phyloP scores from a whole-genome alignment of 2,113 vertebrate species.

The Callopanchax toddi region DNA sequence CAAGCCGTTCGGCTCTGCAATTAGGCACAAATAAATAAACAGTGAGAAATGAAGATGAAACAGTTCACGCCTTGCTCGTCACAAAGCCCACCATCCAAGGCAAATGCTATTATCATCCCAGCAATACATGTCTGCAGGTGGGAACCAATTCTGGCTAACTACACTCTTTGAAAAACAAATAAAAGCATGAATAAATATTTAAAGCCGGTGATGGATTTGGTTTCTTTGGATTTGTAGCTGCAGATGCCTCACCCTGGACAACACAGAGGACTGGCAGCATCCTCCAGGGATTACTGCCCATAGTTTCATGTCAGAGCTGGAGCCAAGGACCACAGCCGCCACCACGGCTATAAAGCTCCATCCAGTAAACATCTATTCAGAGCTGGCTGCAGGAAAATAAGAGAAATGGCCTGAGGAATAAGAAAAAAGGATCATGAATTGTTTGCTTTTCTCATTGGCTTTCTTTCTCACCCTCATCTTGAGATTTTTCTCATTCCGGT shows the following conservation, averaged over 20 bases:
- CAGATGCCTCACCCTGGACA: conserved; percentile 56
- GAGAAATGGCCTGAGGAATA: conserved; percentile 39
- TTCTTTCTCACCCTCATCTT: conserved; percentile 32
- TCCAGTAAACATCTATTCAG: conserved; percentile 51
- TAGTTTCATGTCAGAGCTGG: conserved; percentile 65
- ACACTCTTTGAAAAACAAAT: conserved; percentile 50
- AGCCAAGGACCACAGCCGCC: conserved; percentile 42
- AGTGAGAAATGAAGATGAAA: conserved; percentile 68
- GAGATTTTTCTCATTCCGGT: conserved; percentile 46
- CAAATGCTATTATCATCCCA: conserved; percentile 38
- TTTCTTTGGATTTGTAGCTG: conserved; percentile 43
- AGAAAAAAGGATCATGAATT: conserved; percentile 17
- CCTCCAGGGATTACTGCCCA: conserved; percentile 37
- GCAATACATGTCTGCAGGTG: conserved; percentile 39
- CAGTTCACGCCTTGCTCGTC: conserved; percentile 37
- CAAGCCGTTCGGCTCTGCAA: conserved; percentile 50
- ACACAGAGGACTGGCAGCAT: conserved; percentile 48
- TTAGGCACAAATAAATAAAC: conserved; percentile 63
- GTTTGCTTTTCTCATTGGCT: conserved; percentile 20
- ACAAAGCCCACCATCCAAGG: conserved; percentile 42
- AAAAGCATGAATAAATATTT: conserved; percentile 53
- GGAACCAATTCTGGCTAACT: conserved; percentile 31
- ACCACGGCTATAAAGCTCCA: conserved; percentile 47
- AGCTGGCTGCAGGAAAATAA: conserved; percentile 43
- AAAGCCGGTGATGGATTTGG: conserved; percentile 56